phyloP scores from a whole-genome alignment of 2,113 vertebrate genomes.

The Nasalis larvatus region DNA sequence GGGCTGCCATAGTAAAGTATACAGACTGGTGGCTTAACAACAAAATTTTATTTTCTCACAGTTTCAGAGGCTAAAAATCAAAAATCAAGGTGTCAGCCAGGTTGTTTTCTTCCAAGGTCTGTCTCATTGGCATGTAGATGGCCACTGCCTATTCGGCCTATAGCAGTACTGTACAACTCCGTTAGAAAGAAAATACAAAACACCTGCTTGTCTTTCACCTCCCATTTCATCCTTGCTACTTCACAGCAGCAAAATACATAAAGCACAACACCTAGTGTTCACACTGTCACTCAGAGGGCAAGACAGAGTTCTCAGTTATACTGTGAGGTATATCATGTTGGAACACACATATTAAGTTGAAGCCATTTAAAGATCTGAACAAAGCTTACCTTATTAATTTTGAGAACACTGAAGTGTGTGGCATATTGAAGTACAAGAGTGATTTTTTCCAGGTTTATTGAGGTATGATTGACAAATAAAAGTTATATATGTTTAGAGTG shows the following conservation, averaged over 20 bases:
- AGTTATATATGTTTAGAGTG: background rate
- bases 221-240: background rate
- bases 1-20: background rate
- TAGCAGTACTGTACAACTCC: background rate
- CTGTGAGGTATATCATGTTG: background rate
- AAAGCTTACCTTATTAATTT: background rate
- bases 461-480: background rate
- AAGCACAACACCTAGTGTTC: background rate
- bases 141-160: background rate
- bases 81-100: background rate
- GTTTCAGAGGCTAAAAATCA: background rate
- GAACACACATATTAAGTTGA: background rate
- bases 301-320: background rate
- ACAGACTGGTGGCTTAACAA: background rate
- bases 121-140: background rate
- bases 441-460: background rate
- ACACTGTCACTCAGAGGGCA: background rate
- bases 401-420: background rate
- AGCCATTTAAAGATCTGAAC: background rate
- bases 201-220: background rate
- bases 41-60: background rate
- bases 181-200: background rate
- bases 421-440: background rate
- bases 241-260: background rate
- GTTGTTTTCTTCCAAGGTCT: background rate